phyloP scores from a whole-genome alignment of 2,113 vertebrate species.

The Periophthalmodon schlosseri region DNA sequence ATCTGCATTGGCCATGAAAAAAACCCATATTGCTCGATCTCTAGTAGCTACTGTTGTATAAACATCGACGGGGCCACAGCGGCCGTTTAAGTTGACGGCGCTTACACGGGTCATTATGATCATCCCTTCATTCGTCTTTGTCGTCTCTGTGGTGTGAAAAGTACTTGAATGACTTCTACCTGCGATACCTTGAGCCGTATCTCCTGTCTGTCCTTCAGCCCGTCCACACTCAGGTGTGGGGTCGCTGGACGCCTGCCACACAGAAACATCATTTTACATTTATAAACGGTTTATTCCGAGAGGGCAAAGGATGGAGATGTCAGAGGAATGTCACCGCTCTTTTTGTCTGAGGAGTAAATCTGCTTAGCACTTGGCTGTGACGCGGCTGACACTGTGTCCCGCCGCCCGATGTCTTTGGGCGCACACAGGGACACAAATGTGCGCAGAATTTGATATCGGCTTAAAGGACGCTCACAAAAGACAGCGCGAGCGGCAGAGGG shows the following conservation, averaged over 20 bases:
- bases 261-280: constrained; percentile 71
- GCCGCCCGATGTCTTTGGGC: constrained; percentile 70
- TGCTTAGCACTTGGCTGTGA: constrained; percentile 71
- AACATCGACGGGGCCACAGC: no score
- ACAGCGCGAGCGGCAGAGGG: constrained; percentile 17
- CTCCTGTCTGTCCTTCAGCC: constrained; percentile 49
- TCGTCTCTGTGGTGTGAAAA: constrained; percentile 21
- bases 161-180: constrained; percentile 11
- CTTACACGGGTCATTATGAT: neutral
- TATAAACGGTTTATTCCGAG: constrained; percentile 73
- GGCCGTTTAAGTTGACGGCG: neutral
- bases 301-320: constrained; percentile 58
- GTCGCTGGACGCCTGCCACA: constrained; percentile 49
- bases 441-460: constrained; percentile 72
- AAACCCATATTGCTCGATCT: no score
- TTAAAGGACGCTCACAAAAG: constrained; percentile 69
- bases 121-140: neutral
- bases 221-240: constrained; percentile 28
- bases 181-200: constrained; percentile 19
- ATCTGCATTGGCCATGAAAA: no score
- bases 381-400: constrained; percentile 71
- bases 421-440: constrained; percentile 43
- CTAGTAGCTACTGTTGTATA: no score
- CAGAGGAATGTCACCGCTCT: constrained; percentile 50
- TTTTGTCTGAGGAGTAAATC: constrained; percentile 69